phyloP scores from a whole-genome alignment of 2,888 invertebrate genomes.

The Sphinx pinastri region DNA sequence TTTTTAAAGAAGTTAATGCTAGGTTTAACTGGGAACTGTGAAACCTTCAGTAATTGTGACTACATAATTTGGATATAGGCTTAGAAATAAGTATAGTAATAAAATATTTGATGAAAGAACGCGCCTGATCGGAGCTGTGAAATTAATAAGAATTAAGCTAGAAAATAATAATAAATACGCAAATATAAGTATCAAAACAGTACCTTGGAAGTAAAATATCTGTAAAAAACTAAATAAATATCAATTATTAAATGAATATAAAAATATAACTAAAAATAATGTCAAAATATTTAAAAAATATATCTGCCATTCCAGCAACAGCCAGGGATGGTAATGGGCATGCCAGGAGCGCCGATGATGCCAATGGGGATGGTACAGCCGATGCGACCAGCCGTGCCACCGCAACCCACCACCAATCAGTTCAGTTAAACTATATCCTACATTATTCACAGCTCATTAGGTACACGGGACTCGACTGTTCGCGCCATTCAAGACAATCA shows the following conservation, averaged over 20 bases:
- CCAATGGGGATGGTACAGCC: constrained; percentile 69
- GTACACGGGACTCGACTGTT: constrained; percentile 25
- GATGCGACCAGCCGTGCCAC: constrained; percentile 71
- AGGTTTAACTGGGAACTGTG: not conserved
- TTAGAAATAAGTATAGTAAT: not conserved
- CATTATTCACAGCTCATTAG: constrained; percentile 3
- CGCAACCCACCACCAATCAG: constrained; percentile 72
- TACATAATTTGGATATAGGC: no score
- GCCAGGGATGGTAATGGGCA: constrained; percentile 80
- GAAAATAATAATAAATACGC: no score
- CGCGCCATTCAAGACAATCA: not conserved
- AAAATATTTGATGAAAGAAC: not conserved
- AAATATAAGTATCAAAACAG: no score
- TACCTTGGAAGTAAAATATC: no score
- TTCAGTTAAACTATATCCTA: constrained; percentile 68
- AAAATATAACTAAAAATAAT: not conserved
- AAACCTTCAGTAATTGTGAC: no score
- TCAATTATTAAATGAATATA: not conserved
- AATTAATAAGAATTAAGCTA: not conserved
- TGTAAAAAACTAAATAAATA: no score
- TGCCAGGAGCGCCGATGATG: constrained; percentile 70
- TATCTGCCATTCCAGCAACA: constrained; percentile 66
- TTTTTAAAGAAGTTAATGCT: not conserved
- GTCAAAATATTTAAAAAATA: not conserved
- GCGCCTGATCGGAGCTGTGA: not conserved